Base-by-base conservation (phyloP, 2,888 invertebrate species). In the Andrena marginata region DNA sequence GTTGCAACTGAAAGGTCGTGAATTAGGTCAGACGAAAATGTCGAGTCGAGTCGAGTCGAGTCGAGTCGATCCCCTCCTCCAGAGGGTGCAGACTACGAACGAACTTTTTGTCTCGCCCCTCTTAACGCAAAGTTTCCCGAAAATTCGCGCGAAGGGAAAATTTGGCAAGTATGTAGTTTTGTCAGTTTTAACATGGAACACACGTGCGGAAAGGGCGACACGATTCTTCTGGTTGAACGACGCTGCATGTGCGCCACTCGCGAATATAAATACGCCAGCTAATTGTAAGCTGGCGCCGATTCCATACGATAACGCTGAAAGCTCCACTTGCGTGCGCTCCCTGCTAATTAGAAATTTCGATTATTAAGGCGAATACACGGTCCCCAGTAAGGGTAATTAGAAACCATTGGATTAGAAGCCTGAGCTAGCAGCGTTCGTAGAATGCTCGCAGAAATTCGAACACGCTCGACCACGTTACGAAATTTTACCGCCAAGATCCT, bases 261-360 rank as follows among this genome's bases (percentile, higher is more conserved):
- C 56, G 67, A 54, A 60, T 73, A 80, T 73, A 81, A 81, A 81
- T 79, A 79, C 64, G 26, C 29, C 20, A n/a, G 65, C 10, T 80
- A 80, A 82, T 82, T 67, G 80, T 74, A 26, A 63, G 49, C 48
- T 26, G 59, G 75, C 70, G 60, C 74, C 82, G 81, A 77, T 80
- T 82, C 35, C 56, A 77, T 20, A 8, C 73, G 83, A 81, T 83
- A 81, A 81, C 72, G 81, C 51, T 69, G 48, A 77, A 73, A 72
- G 73, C 74, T 42, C 54, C 31, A 35, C 71, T 77, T 63, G 69
- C 77, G 81, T 83, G 77, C 60, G 77, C 60, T 73, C 26, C 62
- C 73, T 69, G 65, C 72, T 81, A 77, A 83, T 83, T 77, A 81
- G 81, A 74, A 73, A 73, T 81, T 82, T 77, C 77, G 82, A 80